Base-by-base conservation (phyloP, 2,797 vertebrate species). In the Takifugu ocellatus region DNA sequence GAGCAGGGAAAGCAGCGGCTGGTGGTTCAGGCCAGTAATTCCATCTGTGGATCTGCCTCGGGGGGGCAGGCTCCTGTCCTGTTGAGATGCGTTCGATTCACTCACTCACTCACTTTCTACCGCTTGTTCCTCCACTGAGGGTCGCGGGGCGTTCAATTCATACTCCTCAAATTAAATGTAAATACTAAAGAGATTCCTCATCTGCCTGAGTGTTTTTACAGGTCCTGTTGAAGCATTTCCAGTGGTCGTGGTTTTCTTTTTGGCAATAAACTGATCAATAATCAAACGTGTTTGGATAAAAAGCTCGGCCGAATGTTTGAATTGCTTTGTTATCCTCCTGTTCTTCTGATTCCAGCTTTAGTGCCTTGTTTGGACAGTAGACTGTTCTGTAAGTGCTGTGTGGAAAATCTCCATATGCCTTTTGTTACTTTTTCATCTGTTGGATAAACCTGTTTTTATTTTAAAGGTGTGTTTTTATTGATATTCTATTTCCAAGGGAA, bases 321-420 rank as follows among this genome's bases (percentile, higher is more conserved):
- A 84, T 60, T 88, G 81, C 86, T 81, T 71, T 59, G 68, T 46
- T 33, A 6, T 70, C 55, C 63, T 54, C 61, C 49, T 91, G 88
- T 93, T 6, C 31, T 77, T 93, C 92, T 93, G 93, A 95, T 89
- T 97, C 93, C 94, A 92, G 92, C 96, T 96, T 91, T 96, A 98
- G 96, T 99, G 95, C 97, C 96, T 99, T 98, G 89, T 92, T 97
- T 98, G 95, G 95, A 98, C 94, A 90, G 95, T 97, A 97, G 96
- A 98, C 96, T 98, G 95, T 98, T 97, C 94, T 94, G 94, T 98
- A 94, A 96, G 91, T 83, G 93, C 91, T 92, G 90, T 96, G 94
- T 97, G 95, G 94, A 93, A 91, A 81, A 74, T 69, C 87, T 86
- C 93, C 94, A 96, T 94, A 93, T 91, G 93, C 94, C 94, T 96